Base-by-base conservation (phyloP, 2,888 invertebrate species). In the Pterostichus madidus region DNA sequence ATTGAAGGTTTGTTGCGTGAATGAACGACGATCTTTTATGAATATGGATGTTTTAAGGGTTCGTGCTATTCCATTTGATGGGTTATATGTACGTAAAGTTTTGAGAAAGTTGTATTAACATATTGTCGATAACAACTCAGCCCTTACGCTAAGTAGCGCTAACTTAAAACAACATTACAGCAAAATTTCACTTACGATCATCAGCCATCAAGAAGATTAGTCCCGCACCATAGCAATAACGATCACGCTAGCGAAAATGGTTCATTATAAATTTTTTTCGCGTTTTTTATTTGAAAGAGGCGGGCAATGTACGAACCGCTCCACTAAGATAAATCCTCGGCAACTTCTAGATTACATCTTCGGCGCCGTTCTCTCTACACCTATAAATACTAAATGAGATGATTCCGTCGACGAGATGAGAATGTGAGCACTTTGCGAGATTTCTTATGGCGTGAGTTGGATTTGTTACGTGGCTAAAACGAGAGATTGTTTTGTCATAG, bases 301-400 rank as follows among this genome's bases (percentile, higher is more conserved):
- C 71, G 44, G 71, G 44, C 35, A 64, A 44, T 44, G 44, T 71
- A 44, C 17, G 17, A 44, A 71, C 68, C 68, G 68, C 68, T 71
- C 24, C 68, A 4, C 39, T 71, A 44, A 71, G 68, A 71, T 71
- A 71, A 71, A 71, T 71, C 44, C 24, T 15, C 15, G 17, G 44
- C 13, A 39, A 64, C n/a, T 73, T 75, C 52, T 39, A 78, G 78
- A 78, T 78, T 61, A 46, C 59, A 56, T 78, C 46, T 78, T 39
- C 59, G 24, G 44, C 44, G 17, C 15, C 53, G 80, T 56, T 56
- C 80, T 44, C 44, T 80, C 80, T 53, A 59, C 73, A 73, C 53
- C 80, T 80, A 80, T 80, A 80, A 80, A 80, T 80, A 80, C 80
- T 71, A 80, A 80, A 80, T 80, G 71, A 80, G 79, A 79, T 79